A percentile compares a stretch with the other conserved stretches of the same genome.
phyloP scores from a whole-genome alignment of 2,888 invertebrate genomes.

The Nasonovia ribisnigri region DNA sequence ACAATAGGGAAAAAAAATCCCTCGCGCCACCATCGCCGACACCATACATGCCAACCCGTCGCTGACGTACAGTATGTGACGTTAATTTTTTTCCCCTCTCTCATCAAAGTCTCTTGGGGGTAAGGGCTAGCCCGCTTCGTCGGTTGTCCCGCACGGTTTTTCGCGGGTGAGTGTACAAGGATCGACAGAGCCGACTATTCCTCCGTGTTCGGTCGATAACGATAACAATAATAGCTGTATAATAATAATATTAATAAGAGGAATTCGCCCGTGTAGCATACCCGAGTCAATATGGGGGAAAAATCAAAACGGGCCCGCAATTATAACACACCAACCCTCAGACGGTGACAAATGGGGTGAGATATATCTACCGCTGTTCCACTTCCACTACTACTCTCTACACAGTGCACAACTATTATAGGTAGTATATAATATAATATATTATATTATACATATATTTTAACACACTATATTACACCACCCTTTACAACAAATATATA shows the following conservation, averaged over 20 bases:
- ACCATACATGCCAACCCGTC: background rate
- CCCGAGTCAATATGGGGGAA: background rate
- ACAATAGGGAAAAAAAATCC: background rate
- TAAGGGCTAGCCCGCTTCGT: background rate
- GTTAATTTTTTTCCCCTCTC: conserved; percentile 21
- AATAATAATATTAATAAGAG: background rate
- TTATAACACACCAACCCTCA: conserved; percentile 19
- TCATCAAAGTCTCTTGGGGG: conserved; percentile 30
- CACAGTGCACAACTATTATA: background rate
- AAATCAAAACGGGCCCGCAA: conserved; percentile 49
- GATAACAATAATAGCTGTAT: background rate
- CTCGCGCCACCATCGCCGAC: background rate
- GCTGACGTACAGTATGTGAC: background rate
- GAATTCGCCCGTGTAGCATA: background rate
- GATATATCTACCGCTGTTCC: background rate
- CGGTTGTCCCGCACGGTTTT: background rate
- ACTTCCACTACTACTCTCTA: background rate
- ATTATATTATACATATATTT: background rate
- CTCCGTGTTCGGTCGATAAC: background rate
- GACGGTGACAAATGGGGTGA: conserved; percentile 40
- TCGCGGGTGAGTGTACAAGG: background rate
- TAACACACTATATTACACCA: background rate
- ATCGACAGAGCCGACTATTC: background rate
- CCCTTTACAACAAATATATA: background rate
- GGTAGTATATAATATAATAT: background rate